These are phyloP conservation scores for Mystacides longicornis DNA, from an alignment of 2,888 invertebrate species.

Conservation along the genomic window DNA sequence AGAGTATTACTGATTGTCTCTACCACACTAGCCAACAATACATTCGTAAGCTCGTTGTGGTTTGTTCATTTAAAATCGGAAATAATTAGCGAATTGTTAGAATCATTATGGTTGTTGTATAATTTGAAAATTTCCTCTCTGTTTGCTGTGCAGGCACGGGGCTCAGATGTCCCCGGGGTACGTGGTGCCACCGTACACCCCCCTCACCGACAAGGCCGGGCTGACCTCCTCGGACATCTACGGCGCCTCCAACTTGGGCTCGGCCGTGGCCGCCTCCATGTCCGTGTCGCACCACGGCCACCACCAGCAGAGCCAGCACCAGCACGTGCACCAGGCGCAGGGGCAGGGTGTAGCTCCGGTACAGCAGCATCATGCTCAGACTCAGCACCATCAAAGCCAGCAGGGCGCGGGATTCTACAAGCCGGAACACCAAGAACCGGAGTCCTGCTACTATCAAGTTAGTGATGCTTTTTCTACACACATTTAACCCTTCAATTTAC, in stretches of 20 bases:
- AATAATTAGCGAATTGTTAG: no score
- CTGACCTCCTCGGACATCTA: not conserved
- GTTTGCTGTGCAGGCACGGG: constrained; percentile 16
- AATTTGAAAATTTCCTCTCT: no score
- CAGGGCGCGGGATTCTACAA: constrained; percentile 24
- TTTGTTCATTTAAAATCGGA: no score
- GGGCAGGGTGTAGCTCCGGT: constrained; percentile 28
- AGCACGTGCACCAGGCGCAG: constrained; percentile 34
- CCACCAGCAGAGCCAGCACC: constrained; percentile 17
- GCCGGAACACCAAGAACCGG: constrained; percentile 46
- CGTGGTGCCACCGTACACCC: constrained; percentile 40
- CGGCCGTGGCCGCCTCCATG: constrained; percentile 71
- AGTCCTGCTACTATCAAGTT: constrained; percentile 79
- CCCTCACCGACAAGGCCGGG: constrained; percentile 35
- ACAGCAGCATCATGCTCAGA: constrained; percentile 47
- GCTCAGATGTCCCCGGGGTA: constrained; percentile 31
- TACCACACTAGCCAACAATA: no score
- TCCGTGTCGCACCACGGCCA: constrained; percentile 69
- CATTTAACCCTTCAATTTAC: no score
- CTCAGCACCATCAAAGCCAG: constrained; percentile 13
- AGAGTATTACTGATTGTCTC: no score
- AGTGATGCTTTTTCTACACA: not conserved
- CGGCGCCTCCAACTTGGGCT: constrained; percentile 60
- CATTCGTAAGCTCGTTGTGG: no score
- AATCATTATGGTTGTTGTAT: no score